Evolutionary conservation across 2,113 vertebrate species (phyloP).

Genomic region (Lethenteron reissneri): DNA sequence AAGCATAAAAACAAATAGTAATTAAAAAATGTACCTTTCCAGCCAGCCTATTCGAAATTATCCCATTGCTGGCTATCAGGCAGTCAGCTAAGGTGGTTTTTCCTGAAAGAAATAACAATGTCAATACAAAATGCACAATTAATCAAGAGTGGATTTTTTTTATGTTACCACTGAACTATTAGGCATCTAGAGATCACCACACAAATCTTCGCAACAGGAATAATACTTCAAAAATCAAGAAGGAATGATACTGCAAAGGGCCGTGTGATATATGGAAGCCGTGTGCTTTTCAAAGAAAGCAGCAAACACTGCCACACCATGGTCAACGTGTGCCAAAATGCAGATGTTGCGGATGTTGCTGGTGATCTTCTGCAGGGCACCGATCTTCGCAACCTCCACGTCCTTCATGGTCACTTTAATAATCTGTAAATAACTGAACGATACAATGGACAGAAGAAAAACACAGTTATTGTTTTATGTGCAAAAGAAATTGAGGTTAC

Average conservation of each 20-base stretch:
- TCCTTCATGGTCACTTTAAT: conserved; percentile 31
- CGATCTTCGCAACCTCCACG: conserved; percentile 35
- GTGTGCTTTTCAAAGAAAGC: background rate
- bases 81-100: conserved; percentile 88
- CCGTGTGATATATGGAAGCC: background rate
- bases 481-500: too few relatives aligned
- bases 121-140: conserved; percentile 9
- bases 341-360: conserved; percentile 67
- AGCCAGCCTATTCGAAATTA: conserved; percentile 69
- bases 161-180: too few relatives aligned
- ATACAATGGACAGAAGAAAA: conserved; percentile 1
- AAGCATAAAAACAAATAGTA: too few relatives aligned
- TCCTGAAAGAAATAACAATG: conserved; percentile 23
- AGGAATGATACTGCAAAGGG: background rate
- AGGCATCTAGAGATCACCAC: background rate
- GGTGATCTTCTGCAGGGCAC: conserved; percentile 40
- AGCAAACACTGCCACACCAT: conserved; percentile 33
- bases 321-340: conserved; percentile 79
- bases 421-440: conserved; percentile 3
- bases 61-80: conserved; percentile 80
- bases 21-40: conserved; percentile 43
- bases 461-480: background rate
- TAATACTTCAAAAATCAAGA: background rate
- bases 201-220: background rate
- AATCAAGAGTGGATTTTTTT: background rate